Conservation (phyloP, 64 coral and sea anemone genomes). For the Trachythela sp. region DNA sequence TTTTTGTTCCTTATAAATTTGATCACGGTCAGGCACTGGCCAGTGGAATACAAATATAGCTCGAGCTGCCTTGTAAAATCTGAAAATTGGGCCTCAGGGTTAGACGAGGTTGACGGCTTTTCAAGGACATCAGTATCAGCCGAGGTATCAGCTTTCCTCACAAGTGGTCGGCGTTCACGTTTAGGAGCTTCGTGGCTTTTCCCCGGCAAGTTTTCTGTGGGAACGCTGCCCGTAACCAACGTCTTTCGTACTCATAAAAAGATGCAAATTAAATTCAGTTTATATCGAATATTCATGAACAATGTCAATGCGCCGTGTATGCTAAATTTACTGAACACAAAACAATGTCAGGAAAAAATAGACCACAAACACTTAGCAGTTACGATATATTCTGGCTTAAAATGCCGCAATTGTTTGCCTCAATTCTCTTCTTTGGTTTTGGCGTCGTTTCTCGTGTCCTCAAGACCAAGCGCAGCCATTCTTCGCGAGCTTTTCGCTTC, state of each 20-base stretch:
- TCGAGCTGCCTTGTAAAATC: background rate
- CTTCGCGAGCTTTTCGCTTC: background rate
- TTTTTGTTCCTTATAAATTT: background rate
- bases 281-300: background rate
- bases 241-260: background rate
- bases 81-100: background rate
- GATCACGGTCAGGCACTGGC: background rate
- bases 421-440: background rate
- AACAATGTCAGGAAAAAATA: background rate
- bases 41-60: background rate
- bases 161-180: background rate
- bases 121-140: background rate
- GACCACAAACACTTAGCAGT: background rate
- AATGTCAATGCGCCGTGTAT: background rate
- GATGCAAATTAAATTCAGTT: background rate
- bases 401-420: background rate
- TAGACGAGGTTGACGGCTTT: background rate
- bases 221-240: background rate
- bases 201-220: background rate
- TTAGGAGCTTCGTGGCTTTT: background rate
- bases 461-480: constrained; percentile 1
- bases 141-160: background rate
- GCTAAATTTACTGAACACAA: background rate
- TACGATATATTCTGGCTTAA: background rate
- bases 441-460: background rate